Evolutionary conservation across 2,888 invertebrate genomes (phyloP).

Genomic region (Gymnoscelis rufifasciata): DNA sequence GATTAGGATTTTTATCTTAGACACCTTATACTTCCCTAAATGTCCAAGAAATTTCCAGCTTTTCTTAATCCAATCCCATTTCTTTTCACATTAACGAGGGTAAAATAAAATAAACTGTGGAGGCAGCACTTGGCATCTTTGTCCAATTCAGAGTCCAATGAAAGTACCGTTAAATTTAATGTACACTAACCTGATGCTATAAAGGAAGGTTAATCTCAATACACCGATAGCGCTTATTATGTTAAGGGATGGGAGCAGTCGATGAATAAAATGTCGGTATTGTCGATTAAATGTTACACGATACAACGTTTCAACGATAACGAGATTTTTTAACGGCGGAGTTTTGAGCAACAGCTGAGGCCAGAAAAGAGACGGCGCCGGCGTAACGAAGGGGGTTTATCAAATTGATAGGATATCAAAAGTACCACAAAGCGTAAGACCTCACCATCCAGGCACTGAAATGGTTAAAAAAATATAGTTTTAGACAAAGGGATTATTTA

Average conservation of each 20-base stretch:
- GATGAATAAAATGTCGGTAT: background rate
- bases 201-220: conserved; percentile 77
- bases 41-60: too few species aligned
- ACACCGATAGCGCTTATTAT: conserved; percentile 76
- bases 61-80: conserved; percentile 3
- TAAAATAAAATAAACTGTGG: conserved; percentile 46
- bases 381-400: too few species aligned
- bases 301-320: background rate
- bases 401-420: too few species aligned
- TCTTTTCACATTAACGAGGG: background rate
- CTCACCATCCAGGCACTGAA: too few species aligned
- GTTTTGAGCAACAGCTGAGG: too few species aligned
- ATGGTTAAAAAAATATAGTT: too few species aligned
- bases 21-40: too few species aligned
- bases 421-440: too few species aligned
- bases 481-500: too few species aligned
- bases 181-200: conserved; percentile 73
- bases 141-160: conserved; percentile 68
- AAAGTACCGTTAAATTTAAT: conserved; percentile 74
- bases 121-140: conserved; percentile 59
- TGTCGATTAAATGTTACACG: background rate
- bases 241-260: conserved; percentile 44
- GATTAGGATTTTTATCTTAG: too few species aligned
- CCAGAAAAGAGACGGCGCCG: too few species aligned
- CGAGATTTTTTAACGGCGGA: too few species aligned